phyloP scores from a whole-genome alignment of 2,888 invertebrate species.

The Subacronicta megacephala region DNA sequence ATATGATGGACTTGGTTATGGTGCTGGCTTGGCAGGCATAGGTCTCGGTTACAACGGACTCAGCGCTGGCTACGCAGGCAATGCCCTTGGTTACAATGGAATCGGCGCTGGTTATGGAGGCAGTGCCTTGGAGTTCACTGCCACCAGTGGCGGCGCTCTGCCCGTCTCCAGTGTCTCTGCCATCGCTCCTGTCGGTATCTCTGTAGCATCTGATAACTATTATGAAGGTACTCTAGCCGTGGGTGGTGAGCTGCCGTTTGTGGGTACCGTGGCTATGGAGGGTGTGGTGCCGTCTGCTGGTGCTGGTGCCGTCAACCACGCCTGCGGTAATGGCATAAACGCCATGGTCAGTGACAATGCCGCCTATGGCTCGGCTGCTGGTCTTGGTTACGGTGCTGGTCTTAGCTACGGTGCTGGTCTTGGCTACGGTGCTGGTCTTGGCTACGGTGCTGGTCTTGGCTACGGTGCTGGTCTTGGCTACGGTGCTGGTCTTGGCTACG shows the following conservation, averaged over 20 bases:
- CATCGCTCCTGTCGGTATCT: constrained; percentile 63
- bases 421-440: constrained; percentile 5
- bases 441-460: background rate
- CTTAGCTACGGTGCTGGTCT: too few species aligned
- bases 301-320: constrained; percentile 37
- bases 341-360: too few species aligned
- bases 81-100: constrained; percentile 14
- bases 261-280: constrained; percentile 44
- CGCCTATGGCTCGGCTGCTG: too few species aligned
- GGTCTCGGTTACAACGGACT: constrained; percentile 7
- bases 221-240: constrained; percentile 26
- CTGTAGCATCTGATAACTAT: constrained; percentile 54
- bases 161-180: constrained; percentile 61
- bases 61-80: constrained; percentile 6
- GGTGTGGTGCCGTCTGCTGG: constrained; percentile 37
- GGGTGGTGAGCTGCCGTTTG: constrained; percentile 42
- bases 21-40: constrained; percentile 5
- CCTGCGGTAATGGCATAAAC: constrained; percentile 29
- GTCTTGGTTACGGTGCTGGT: too few species aligned
- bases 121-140: constrained; percentile 17
- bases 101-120: too few species aligned
- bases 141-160: constrained; percentile 56
- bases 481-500: background rate
- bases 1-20: background rate
- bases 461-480: too few species aligned